phyloP scores from a whole-genome alignment of 2,888 invertebrate genomes.

The Onchidella celtica region DNA sequence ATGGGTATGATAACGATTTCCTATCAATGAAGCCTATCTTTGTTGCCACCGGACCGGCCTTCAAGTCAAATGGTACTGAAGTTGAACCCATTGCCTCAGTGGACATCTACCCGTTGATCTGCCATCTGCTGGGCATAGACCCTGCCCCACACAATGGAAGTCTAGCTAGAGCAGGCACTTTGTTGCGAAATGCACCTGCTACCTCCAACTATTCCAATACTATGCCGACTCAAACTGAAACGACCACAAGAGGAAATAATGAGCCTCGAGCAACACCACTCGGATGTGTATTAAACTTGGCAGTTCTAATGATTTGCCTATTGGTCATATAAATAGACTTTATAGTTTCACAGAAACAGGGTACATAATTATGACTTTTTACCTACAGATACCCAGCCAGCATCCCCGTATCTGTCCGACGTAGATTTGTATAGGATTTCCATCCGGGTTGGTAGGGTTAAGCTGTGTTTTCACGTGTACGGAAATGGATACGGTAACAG shows the following conservation, averaged over 20 bases:
- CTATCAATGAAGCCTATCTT: constrained; percentile 77
- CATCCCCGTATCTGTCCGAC: too few species aligned
- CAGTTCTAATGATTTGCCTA: too few species aligned
- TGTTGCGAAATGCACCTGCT: not conserved
- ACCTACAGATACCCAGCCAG: too few species aligned
- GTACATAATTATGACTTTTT: too few species aligned
- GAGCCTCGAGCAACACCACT: too few species aligned
- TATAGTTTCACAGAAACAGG: too few species aligned
- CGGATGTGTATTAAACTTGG: too few species aligned
- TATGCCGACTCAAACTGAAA: not conserved
- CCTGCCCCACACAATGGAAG: constrained; percentile 80
- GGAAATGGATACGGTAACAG: too few species aligned
- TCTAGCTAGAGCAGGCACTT: constrained; percentile 32
- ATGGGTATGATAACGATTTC: constrained; percentile 85
- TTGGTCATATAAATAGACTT: too few species aligned
- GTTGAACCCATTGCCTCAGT: constrained; percentile 84
- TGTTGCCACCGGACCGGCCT: constrained; percentile 82
- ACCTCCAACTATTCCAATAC: not conserved
- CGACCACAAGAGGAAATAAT: not conserved
- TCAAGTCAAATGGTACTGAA: constrained; percentile 79
- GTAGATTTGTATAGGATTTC: too few species aligned
- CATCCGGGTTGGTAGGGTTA: too few species aligned
- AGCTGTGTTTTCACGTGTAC: too few species aligned
- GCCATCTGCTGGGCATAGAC: constrained; percentile 83
- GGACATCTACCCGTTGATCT: constrained; percentile 86